Evolutionary conservation across 2,888 invertebrate species (phyloP), one percentile per base, ranked within the genome.

Genomic region (Coelopa pilipes): DNA sequence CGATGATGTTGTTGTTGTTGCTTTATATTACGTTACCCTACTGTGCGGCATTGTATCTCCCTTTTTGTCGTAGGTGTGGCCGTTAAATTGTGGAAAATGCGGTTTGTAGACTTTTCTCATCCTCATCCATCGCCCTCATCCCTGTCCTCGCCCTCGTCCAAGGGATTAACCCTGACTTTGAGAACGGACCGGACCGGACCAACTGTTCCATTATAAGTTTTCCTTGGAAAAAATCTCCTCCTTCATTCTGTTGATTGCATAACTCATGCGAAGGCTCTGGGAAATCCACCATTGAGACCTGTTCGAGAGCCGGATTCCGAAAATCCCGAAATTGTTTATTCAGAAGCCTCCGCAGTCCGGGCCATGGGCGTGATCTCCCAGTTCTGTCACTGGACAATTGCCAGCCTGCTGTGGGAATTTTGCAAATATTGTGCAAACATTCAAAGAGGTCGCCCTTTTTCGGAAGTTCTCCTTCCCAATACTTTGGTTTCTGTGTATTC

Each of bases 11-110:
- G 12, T 53, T 53, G 53, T 53, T 15, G 10, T 34, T 53, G n/a
- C 10, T 53, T 2, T 53, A 53, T 2, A 53, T 7, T 3, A n/a
- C 62, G 34, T 34, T 15, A 17, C 53, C 46, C 46, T 13, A 53
- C 4, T 24, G 34, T 67, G 50, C 7, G 34, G 15, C 50, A 15
- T 53, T 47, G 66, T 66, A 17, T 9, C 15, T n/a, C 47, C 12
- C 47, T 17, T 49, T 15, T 59, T 63, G n/a, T 7, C 17, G 46
- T 63, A 70, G 70, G 70, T 70, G 70, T 70, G 70, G 34, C 70
- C 71, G 65, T 55, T 50, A 71, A 55, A 65, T 71, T 63, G 65
- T 71, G 15, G 19, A 63, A 71, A 71, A 55, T 71, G 71, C 21
- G 63, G 63, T 71, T 71, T 63, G 60, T 55, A 60, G n/a, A 45